Base-by-base conservation (phyloP, 92 coral and sea anemone genomes). In the Phenganax stokvisi region DNA sequence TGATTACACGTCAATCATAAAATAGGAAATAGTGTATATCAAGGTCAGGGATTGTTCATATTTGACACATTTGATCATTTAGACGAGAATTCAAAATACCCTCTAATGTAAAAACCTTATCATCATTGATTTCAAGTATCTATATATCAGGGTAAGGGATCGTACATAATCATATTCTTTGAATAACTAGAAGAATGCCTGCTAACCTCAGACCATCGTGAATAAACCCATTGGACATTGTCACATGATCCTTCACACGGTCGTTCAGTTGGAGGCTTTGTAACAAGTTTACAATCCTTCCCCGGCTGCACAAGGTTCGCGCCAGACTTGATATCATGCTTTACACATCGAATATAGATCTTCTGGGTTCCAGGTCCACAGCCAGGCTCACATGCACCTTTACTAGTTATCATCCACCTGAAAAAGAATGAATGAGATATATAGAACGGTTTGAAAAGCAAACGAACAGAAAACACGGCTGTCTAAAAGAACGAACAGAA, bases 351-450 rank as follows among this genome's bases (percentile, higher is more conserved):
- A 6, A 78, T 80, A 37, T 67, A 83, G 64, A 89, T 93, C 56
- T 62, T 89, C 77, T 90, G 89, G 52, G 82, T 73, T 11, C 98
- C 98, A 83, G 84, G 51, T 37, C 98, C 98, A 82, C 98, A 94
- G 10, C 87, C 91, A 16, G 84, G 89, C 9, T 96, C 87, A 54
- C 98, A 94, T 25, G 85, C 60, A 0, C 88, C 86, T 0, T 68
- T 57, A 28, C 83, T 55, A 56, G 83, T 30, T 3, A 73, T 57
- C 31, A 71, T 79, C 98, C 98, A 94, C 76, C 98, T 94, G 28
- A 20, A 11, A 72, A 30, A 68, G 60, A 76, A 27, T 20, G 25
- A 20, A 20, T 20, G 25, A 20, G 25, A 20, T 20, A 20, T 20
- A 20, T 20, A 20, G 25, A 20, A 20, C 25, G 25, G 25, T 20